Conservation (phyloP, 2,888 invertebrate species). For the Molanna angustata region DNA sequence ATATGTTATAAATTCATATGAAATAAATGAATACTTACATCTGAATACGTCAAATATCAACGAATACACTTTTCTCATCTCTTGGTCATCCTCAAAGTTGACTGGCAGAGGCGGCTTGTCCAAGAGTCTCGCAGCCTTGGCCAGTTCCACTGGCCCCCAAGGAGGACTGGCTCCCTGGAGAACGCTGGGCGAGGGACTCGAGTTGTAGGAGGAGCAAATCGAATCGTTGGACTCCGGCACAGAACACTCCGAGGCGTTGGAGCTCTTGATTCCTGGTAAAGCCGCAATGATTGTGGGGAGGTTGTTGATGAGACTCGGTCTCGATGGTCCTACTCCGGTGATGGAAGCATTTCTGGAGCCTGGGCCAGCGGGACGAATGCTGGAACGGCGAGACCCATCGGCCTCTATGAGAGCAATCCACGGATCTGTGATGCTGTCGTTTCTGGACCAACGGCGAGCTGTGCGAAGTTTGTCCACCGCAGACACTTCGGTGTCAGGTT, state of each 20-base stretch:
- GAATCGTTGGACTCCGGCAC: not conserved
- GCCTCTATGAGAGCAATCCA: conserved; percentile 22
- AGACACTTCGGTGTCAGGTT: conserved; percentile 19
- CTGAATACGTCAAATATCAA: conserved; percentile 72
- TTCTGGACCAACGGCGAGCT: conserved; percentile 27
- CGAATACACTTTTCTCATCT: conserved; percentile 70
- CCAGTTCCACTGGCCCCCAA: conserved; percentile 36
- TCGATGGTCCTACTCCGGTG: not conserved
- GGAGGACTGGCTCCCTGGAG: conserved; percentile 14
- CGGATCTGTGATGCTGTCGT: conserved; percentile 28
- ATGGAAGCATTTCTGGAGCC: conserved; percentile 2
- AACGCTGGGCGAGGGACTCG: not conserved
- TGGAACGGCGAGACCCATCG: conserved; percentile 1
- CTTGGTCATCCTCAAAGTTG: conserved; percentile 62
- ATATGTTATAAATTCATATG: too few relatives aligned
- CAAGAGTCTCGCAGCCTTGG: conserved; percentile 58
- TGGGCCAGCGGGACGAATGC: not conserved
- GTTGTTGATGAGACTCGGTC: too few relatives aligned
- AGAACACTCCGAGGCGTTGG: not conserved
- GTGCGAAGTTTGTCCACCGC: conserved; percentile 25
- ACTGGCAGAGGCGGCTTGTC: conserved; percentile 51
- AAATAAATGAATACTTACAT: conserved; percentile 62
- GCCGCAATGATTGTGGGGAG: not conserved
- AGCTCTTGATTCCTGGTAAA: not conserved
- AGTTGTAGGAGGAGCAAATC: not conserved